Conservation (phyloP, 2,888 invertebrate species). For the Pyrgus malvae region DNA sequence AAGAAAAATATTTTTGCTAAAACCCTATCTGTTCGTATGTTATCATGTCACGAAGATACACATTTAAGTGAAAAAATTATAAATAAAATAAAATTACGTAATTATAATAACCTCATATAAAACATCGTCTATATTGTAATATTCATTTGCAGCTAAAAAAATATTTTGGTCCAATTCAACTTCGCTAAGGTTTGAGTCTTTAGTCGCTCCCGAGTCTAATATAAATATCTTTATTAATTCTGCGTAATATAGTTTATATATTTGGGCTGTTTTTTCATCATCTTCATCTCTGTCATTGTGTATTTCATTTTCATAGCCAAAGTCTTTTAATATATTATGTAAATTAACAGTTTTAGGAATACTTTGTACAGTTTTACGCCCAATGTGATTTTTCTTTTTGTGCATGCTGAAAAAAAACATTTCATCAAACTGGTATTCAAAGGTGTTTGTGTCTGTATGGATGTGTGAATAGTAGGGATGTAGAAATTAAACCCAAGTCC, state of each 20-base stretch:
- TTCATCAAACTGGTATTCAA: too few relatives aligned
- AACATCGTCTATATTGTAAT: constrained; percentile 75
- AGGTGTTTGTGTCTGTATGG: too few relatives aligned
- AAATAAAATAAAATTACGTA: not conserved
- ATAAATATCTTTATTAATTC: constrained; percentile 70
- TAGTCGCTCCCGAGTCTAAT: constrained; percentile 51
- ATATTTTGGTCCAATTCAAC: constrained; percentile 66
- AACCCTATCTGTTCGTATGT: too few relatives aligned
- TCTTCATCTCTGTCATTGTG: constrained; percentile 43
- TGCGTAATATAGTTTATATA: constrained; percentile 62
- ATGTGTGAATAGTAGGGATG: too few relatives aligned
- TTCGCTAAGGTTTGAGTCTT: constrained; percentile 54
- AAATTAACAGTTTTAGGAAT: too few relatives aligned
- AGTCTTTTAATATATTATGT: too few relatives aligned
- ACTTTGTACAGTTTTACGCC: constrained; percentile 37
- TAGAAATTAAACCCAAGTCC: too few relatives aligned
- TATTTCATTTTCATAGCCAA: constrained; percentile 35
- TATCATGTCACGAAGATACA: too few relatives aligned
- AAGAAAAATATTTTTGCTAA: too few relatives aligned
- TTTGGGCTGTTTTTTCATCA: constrained; percentile 44
- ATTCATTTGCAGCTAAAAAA: constrained; percentile 65
- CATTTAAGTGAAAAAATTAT: too few relatives aligned
- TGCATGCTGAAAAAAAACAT: constrained; percentile 51
- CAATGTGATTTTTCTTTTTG: constrained; percentile 47
- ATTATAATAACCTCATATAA: constrained; percentile 77